These are phyloP conservation scores for Tipula helvola DNA, from an alignment of 2,888 invertebrate genomes.

Conservation along the genomic window DNA sequence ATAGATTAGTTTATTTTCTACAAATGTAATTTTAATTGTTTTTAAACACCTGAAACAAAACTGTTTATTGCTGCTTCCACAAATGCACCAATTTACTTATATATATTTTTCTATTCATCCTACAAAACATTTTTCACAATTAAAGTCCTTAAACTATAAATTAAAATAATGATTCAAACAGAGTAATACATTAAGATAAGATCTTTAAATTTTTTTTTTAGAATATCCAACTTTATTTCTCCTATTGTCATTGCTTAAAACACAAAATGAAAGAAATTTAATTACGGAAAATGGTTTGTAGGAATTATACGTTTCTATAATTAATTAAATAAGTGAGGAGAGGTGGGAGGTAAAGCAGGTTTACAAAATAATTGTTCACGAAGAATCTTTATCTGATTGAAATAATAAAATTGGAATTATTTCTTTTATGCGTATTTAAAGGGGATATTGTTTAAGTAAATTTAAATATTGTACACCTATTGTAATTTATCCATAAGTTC, in stretches of 20 bases:
- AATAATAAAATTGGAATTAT: too few relatives aligned
- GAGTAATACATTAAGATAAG: background rate
- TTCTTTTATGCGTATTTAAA: too few relatives aligned
- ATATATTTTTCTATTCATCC: too few relatives aligned
- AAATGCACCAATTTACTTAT: too few relatives aligned
- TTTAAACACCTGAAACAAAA: too few relatives aligned
- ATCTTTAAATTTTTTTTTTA: background rate
- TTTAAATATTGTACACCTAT: too few relatives aligned
- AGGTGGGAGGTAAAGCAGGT: background rate
- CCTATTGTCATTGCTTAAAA: background rate
- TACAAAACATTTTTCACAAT: background rate
- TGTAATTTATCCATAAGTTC: too few relatives aligned
- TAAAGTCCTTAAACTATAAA: background rate
- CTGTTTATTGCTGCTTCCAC: too few relatives aligned
- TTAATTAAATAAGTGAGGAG: background rate
- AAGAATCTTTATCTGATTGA: background rate
- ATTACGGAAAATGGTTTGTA: background rate
- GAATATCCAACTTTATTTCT: background rate
- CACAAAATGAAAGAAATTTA: background rate
- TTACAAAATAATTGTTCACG: background rate
- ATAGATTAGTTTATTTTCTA: too few relatives aligned
- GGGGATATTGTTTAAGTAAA: too few relatives aligned
- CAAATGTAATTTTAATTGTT: too few relatives aligned
- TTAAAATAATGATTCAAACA: background rate
- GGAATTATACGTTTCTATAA: background rate